Conservation (phyloP, 2,797 vertebrate species). For the Poeciliopsis gracilis region DNA sequence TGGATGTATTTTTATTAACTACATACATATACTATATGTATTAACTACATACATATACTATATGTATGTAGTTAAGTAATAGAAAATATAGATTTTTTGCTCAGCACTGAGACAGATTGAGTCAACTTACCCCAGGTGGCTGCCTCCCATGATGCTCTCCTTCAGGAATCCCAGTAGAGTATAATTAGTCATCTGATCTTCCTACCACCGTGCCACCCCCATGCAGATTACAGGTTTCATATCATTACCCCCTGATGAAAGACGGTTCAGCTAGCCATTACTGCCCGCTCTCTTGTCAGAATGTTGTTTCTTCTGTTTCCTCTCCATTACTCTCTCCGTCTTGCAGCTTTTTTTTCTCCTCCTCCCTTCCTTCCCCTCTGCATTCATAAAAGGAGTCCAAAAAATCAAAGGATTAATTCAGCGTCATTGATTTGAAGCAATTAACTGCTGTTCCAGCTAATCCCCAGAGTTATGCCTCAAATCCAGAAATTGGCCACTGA, state of each 20-base stretch:
- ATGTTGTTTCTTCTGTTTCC: constrained; percentile 35
- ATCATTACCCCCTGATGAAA: constrained; percentile 54
- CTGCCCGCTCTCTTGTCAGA: constrained; percentile 36
- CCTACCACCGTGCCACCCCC: constrained; percentile 4
- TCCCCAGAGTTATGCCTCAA: constrained; percentile 70
- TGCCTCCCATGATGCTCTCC: constrained; percentile 38
- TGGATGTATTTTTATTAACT: neutral
- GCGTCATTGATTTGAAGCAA: constrained; percentile 71
- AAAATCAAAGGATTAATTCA: constrained; percentile 73
- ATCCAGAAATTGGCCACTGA: constrained; percentile 70
- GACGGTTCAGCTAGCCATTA: constrained; percentile 23
- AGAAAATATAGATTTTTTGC: neutral
- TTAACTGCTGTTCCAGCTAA: constrained; percentile 74
- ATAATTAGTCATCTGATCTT: constrained; percentile 57
- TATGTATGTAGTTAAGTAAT: neutral
- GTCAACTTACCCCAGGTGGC: neutral
- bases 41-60: neutral
- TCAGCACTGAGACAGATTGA: neutral
- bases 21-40: neutral
- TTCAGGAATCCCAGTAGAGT: constrained; percentile 19
- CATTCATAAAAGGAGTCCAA: constrained; percentile 53
- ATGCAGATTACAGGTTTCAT: constrained; percentile 58
- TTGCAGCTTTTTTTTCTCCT: neutral
- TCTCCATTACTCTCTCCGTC: constrained; percentile 29
- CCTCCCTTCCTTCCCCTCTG: neutral